Evolutionary conservation across 2,888 invertebrate genomes (phyloP), one percentile per base, ranked within the genome.

Genomic region (Brachylomia viminalis): DNA sequence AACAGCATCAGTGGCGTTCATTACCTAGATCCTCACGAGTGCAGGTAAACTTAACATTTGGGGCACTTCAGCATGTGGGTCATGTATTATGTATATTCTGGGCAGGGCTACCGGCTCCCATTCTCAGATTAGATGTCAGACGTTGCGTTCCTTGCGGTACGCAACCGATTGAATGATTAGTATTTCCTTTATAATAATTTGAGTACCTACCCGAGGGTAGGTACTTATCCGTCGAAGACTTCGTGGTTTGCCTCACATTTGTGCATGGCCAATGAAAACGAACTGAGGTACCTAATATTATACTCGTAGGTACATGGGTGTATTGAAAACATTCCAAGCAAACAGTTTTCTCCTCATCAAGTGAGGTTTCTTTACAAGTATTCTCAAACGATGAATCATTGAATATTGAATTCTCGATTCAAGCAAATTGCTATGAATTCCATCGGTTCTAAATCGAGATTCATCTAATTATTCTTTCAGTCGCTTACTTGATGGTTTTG

Each of bases 191-290:
- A 47, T 47, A 17, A 17, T 45, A 45, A 13, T 45, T 38, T 38
- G 2, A 38, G 38, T 38, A 38, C 38, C 38, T 38, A 38, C 38
- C 38, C 38, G 38, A 38, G 38, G n/a, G n/a, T n/a, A n/a, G 42
- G 15, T n/a, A 27, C 42, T 49, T 47, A 11, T n/a, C 30, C 42
- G 23, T 45, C 17, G 10, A 23, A 47, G 66, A 42, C 56, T 30
- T n/a, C n/a, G 59, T 52, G 59, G 27, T 27, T 52, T 54, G 27
- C 76, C 47, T 75, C 27, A 17, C 61, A 62, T 56, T 75, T 56
- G 1, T 76, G 33, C 10, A 38, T 17, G 56, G 10, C 13, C 47
- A 47, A 76, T 64, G 75, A 62, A 75, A 75, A 27, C 30, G 45
- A 61, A 52, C 49, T n/a, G 49, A 38, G 13, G 27, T n/a, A 27